Base-by-base conservation (phyloP, 1,140 invertebrate species). In the Zaprionus kolodkinae region DNA sequence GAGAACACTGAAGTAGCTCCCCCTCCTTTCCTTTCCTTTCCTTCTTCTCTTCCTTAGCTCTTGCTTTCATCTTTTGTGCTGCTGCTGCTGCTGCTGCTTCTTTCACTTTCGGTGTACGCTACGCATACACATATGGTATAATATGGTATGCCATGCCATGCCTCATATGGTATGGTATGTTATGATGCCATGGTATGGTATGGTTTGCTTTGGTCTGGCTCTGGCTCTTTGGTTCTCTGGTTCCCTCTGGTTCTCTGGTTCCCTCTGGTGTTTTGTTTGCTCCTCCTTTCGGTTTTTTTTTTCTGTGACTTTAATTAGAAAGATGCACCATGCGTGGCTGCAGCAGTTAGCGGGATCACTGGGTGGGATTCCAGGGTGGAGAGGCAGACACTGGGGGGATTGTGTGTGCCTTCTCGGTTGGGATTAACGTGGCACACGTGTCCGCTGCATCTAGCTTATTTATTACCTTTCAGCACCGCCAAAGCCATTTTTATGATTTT, bases 371-470 rank as follows among this genome's bases (percentile, higher is more conserved):
- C 17, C 52, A n/a, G 35, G 12, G n/a, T n/a, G n/a, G n/a, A n/a
- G n/a, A n/a, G n/a, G n/a, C n/a, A n/a, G n/a, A n/a, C n/a, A n/a
- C n/a, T n/a, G n/a, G n/a, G n/a, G 66, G 66, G 66, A 35, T 21
- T 21, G 71, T 59, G 56, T 67, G 30, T 67, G 35, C 33, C 27
- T 55, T 12, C 36, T 61, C 33, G 40, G 69, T 55, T 66, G 65
- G 84, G 81, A 88, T 87, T 87, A 87, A 89, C 85, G 45, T 50
- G 68, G 80, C 77, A 87, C 84, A 87, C 84, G 84, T 87, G 84
- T 87, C 77, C 81, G 84, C 77, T 78, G 84, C 85, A 88, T 84
- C 85, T 78, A 75, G 80, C 78, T 89, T 89, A 88, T 88, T 88
- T 88, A 88, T 88, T 88, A 89, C 84, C 84, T 88, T 88, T 88